Percentiles rank a stretch among this genome's conserved stretches.
Evolutionary conservation across 2,888 invertebrate species (phyloP).

Genomic region (Monochamus alternatus): DNA sequence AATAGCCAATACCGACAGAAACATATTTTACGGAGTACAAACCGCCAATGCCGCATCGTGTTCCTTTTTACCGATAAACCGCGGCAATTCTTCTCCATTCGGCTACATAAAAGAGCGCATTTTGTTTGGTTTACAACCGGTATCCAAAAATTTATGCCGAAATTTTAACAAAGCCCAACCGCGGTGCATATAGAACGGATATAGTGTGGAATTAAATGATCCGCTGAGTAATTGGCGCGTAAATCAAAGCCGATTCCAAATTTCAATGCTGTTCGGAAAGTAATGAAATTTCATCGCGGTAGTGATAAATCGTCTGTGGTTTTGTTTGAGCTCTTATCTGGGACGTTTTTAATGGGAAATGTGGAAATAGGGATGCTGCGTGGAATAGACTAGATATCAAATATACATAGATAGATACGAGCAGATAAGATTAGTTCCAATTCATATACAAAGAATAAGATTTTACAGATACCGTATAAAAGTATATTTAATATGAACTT

Average conservation of each 20-base stretch:
- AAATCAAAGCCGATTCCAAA: conserved; percentile 2
- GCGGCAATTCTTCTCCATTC: neutral
- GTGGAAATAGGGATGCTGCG: too few relatives aligned
- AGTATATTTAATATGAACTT: too few relatives aligned
- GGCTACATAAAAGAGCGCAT: neutral
- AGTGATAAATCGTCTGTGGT: neutral
- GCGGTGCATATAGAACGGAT: conserved; percentile 9
- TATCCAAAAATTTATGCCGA: neutral
- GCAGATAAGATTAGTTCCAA: too few relatives aligned
- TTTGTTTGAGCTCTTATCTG: neutral
- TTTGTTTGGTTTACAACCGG: conserved; percentile 9
- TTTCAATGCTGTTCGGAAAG: too few relatives aligned
- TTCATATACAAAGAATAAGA: too few relatives aligned
- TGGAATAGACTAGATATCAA: too few relatives aligned
- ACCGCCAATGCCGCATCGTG: too few relatives aligned
- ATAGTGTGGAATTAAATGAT: conserved; percentile 11
- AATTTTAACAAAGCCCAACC: conserved; percentile 11
- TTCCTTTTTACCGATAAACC: neutral
- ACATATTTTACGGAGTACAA: too few relatives aligned
- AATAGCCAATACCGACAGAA: too few relatives aligned
- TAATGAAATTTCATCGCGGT: neutral
- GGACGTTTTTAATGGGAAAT: too few relatives aligned
- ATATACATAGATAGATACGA: too few relatives aligned
- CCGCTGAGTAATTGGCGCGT: conserved; percentile 1
- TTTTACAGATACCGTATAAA: too few relatives aligned